A percentile compares a stretch with the other conserved stretches of the same genome.
Conservation (phyloP, 1,140 invertebrate genomes). For the Caenorhabditis tropicalis region DNA sequence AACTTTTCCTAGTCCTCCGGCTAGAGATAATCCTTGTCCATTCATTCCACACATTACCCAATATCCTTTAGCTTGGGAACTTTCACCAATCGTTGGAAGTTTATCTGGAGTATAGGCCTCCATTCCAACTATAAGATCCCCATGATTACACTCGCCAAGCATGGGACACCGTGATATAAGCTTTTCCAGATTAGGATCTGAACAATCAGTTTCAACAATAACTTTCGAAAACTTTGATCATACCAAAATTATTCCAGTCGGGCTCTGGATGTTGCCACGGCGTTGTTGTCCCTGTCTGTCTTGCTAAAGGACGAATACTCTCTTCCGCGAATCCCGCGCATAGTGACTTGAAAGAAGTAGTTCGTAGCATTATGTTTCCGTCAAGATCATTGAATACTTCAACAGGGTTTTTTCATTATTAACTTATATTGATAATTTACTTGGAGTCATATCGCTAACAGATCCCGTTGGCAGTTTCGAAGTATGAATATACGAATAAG, state of each 20-base stretch:
- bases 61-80: conserved; percentile 89
- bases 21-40: conserved; percentile 88
- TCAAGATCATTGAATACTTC: conserved; percentile 60
- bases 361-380: conserved; percentile 59
- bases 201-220: background rate
- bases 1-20: conserved; percentile 89
- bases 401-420: too few species aligned
- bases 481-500: conserved; percentile 66
- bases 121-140: conserved; percentile 84
- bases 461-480: conserved; percentile 60
- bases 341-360: conserved; percentile 64
- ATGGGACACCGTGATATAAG: conserved; percentile 83
- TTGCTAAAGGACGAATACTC: conserved; percentile 59
- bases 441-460: conserved; percentile 60
- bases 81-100: conserved; percentile 81
- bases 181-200: conserved; percentile 83
- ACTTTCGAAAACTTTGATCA: conserved; percentile 54
- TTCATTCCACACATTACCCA: conserved; percentile 94
- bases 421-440: too few species aligned
- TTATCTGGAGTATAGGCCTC: conserved; percentile 89
- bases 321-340: conserved; percentile 65
- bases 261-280: conserved; percentile 66
- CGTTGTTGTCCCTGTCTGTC: conserved; percentile 51
- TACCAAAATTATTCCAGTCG: conserved; percentile 89
- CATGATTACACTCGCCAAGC: conserved; percentile 78